Conservation (phyloP, 2,888 invertebrate species). For the Octodonta nipae region DNA sequence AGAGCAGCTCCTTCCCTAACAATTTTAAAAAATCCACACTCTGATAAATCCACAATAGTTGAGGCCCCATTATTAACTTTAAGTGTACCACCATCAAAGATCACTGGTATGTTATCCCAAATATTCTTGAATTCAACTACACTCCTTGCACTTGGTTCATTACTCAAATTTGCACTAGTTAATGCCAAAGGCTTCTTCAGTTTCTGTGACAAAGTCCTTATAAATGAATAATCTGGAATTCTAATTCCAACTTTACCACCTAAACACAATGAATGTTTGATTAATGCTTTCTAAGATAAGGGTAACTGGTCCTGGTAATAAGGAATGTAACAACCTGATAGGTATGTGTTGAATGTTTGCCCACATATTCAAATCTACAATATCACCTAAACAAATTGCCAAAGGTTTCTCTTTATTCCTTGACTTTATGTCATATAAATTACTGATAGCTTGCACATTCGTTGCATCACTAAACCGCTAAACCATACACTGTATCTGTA, state of each 20-base stretch:
- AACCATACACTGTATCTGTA: slow-evolving; percentile 94
- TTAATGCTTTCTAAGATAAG: slow-evolving; percentile 67
- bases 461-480: slow-evolving; percentile 82
- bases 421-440: slow-evolving; percentile 76
- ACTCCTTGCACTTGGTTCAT: slow-evolving; percentile 63
- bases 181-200: slow-evolving; percentile 74
- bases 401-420: slow-evolving; percentile 63
- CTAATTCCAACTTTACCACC: slow-evolving; percentile 76
- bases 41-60: slow-evolving; percentile 82
- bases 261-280: slow-evolving; percentile 48
- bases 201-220: slow-evolving; percentile 50
- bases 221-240: slow-evolving; percentile 72
- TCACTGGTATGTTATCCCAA: slow-evolving; percentile 65
- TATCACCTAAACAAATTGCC: slow-evolving; percentile 75
- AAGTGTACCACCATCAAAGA: slow-evolving; percentile 71
- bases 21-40: slow-evolving; percentile 53
- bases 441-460: slow-evolving; percentile 58
- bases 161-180: slow-evolving; percentile 88
- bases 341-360: slow-evolving; percentile 58
- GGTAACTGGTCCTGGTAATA: slow-evolving; percentile 93
- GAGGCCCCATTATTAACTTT: slow-evolving; percentile 67
- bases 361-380: slow-evolving; percentile 64
- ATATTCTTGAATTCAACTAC: slow-evolving; percentile 68
- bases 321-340: slow-evolving; percentile 47
- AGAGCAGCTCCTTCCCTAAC: slow-evolving; percentile 64